These are phyloP conservation scores for Sminthurinus aureus DNA, from an alignment of 2,888 invertebrate species.

Conservation along the genomic window DNA sequence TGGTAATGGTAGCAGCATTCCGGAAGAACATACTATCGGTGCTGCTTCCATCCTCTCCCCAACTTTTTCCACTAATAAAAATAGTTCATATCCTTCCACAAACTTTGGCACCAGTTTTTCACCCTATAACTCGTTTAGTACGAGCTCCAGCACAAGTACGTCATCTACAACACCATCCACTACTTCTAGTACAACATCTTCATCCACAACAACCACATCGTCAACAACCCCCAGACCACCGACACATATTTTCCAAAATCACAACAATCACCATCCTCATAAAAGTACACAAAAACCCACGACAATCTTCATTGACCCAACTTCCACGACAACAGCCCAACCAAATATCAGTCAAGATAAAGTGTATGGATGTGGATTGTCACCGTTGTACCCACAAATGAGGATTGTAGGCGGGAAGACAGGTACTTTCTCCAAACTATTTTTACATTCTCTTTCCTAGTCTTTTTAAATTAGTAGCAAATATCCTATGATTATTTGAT, in stretches of 20 bases:
- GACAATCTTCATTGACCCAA: constrained; percentile 47
- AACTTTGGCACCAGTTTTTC: not conserved
- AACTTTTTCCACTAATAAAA: not conserved
- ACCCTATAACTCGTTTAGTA: constrained; percentile 26
- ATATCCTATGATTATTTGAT: not conserved
- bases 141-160: constrained; percentile 18
- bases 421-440: constrained; percentile 20
- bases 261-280: not conserved
- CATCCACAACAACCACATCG: constrained; percentile 52
- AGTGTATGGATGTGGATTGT: constrained; percentile 45
- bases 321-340: constrained; percentile 44
- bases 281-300: constrained; percentile 41
- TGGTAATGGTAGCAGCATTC: constrained; percentile 32
- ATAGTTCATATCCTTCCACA: not conserved
- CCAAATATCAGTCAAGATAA: constrained; percentile 40
- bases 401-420: constrained; percentile 47
- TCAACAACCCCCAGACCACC: constrained; percentile 61
- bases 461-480: not conserved
- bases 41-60: not conserved
- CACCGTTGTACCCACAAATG: constrained; percentile 41
- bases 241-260: constrained; percentile 8
- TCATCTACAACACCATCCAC: constrained; percentile 37
- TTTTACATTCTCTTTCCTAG: not conserved
- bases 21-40: constrained; percentile 23
- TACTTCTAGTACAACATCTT: constrained; percentile 31